Evolutionary conservation across 2,888 invertebrate species (phyloP).

Genomic region (Hymenopus coronatus): DNA sequence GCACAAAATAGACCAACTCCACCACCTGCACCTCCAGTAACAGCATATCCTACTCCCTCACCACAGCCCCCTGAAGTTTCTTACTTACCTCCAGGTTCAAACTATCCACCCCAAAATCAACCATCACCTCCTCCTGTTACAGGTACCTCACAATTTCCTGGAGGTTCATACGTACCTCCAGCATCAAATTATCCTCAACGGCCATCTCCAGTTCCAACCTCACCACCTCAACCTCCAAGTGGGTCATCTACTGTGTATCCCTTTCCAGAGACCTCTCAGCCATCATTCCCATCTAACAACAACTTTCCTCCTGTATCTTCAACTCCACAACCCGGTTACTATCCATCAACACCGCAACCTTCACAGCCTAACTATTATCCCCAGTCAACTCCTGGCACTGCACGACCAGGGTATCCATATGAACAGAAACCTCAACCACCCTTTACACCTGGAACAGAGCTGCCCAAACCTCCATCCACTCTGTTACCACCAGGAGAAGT

Average conservation of each 20-base stretch:
- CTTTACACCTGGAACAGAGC: neutral
- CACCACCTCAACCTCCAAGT: neutral
- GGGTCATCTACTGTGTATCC: neutral
- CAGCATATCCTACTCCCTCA: neutral
- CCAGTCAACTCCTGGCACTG: neutral
- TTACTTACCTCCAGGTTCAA: neutral
- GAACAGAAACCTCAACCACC: neutral
- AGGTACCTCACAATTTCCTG: neutral
- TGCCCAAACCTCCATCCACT: neutral
- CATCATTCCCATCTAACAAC: conserved; percentile 24
- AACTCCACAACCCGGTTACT: conserved; percentile 21
- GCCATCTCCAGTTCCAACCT: neutral
- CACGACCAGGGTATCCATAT: neutral
- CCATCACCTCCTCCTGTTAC: neutral
- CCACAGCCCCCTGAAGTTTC: neutral
- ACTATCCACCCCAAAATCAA: neutral
- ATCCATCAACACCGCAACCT: conserved; percentile 14
- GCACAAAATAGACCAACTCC: conserved; percentile 20
- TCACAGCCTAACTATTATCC: neutral
- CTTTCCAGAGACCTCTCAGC: neutral
- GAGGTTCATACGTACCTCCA: neutral
- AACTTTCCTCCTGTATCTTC: conserved; percentile 31
- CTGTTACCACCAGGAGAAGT: conserved; percentile 7
- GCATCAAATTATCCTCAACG: neutral
- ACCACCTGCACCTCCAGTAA: conserved; percentile 1